These are phyloP conservation scores for Clarias laeviceps DNA, from an alignment of 2,797 vertebrate species.

Conservation along the genomic window DNA sequence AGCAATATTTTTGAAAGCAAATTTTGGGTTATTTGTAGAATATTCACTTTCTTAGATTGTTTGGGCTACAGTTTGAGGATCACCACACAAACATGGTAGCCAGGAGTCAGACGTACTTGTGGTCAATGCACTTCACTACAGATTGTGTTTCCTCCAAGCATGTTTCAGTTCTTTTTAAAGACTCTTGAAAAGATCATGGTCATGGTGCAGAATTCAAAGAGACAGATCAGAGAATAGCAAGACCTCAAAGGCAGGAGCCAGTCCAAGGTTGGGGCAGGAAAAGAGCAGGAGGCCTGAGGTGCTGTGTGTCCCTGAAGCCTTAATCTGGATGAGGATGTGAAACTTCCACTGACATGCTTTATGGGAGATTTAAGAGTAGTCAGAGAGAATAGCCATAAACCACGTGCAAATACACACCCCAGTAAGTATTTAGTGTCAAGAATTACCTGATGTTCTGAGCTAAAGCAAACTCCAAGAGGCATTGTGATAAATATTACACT, in stretches of 20 bases:
- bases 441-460: background rate
- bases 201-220: conserved; percentile 71
- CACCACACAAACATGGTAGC: conserved; percentile 36
- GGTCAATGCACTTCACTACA: conserved; percentile 53
- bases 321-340: conserved; percentile 50
- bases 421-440: background rate
- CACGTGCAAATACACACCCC: conserved; percentile 1
- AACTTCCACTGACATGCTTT: conserved; percentile 41
- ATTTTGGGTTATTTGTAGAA: background rate
- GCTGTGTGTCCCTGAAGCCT: conserved; percentile 32
- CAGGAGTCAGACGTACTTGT: conserved; percentile 52
- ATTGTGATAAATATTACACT: conserved; percentile 25
- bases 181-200: conserved; percentile 69
- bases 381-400: conserved; percentile 1
- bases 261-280: conserved; percentile 34
- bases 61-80: conserved; percentile 35
- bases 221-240: conserved; percentile 72
- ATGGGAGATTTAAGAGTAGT: conserved; percentile 17
- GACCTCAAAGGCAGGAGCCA: conserved; percentile 55
- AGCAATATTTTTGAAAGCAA: background rate
- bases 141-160: conserved; percentile 55
- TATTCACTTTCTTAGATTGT: background rate
- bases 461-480: conserved; percentile 16
- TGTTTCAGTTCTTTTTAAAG: conserved; percentile 47
- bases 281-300: conserved; percentile 37